A percentile compares a stretch with the other conserved stretches of the same genome.
Evolutionary conservation across 2,113 vertebrate genomes (phyloP).

Genomic region (Corydoras sp.): DNA sequence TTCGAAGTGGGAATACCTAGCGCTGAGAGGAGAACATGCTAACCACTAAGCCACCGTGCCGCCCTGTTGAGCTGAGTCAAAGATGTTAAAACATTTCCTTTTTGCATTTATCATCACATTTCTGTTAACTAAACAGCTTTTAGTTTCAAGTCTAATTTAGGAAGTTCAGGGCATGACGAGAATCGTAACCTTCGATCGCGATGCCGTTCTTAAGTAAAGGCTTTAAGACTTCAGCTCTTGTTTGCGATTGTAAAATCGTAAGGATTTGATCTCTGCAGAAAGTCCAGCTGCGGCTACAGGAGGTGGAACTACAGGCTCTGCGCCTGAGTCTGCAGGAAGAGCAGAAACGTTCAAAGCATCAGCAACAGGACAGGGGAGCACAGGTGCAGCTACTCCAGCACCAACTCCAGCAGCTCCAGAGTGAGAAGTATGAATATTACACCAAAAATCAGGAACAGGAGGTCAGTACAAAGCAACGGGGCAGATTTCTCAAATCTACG

Average conservation of each 20-base stretch:
- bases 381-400: conserved; percentile 72
- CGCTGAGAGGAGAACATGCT: too few species aligned
- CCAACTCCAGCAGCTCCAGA: conserved; percentile 78
- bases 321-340: conserved; percentile 81
- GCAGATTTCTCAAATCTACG: not conserved
- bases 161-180: too few species aligned
- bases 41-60: too few species aligned
- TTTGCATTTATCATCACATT: too few species aligned
- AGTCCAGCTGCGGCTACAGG: conserved; percentile 81
- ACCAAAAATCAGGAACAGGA: conserved; percentile 61
- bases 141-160: too few species aligned
- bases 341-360: conserved; percentile 67
- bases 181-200: too few species aligned
- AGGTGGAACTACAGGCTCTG: conserved; percentile 78
- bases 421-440: conserved; percentile 74
- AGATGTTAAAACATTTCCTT: too few species aligned
- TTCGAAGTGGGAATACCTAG: too few species aligned
- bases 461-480: conserved; percentile 33
- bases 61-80: too few species aligned
- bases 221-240: not conserved
- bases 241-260: conserved; percentile 10
- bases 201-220: not conserved
- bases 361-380: conserved; percentile 72
- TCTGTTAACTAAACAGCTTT: too few species aligned
- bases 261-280: conserved; percentile 60